Base-by-base conservation (phyloP, 2,888 invertebrate genomes). In the Morpho helenor region DNA sequence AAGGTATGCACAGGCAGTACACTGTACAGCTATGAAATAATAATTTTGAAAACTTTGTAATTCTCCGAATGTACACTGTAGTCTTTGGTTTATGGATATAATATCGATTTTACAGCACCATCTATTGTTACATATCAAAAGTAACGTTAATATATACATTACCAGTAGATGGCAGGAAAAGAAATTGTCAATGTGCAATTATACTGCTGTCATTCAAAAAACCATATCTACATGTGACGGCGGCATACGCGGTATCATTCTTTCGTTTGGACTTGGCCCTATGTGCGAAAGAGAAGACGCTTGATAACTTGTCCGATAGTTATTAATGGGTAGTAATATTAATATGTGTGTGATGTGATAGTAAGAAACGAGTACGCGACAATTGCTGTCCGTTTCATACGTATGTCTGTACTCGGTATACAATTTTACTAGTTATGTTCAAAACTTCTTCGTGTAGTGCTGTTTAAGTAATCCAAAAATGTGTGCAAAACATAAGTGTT, bases 281-380 rank as follows among this genome's bases (percentile, higher is more conserved):
- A 49, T 52, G 78, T 63, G 65, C 54, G 74, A 87, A 66, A 77
- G 85, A 82, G 85, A 85, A 57, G 59, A 31, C 8, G 10, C 48
- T 59, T 48, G 52, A 56, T 54, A 52, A 59, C 44, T 54, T 60
- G 55, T 57, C 58, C 43, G 50, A 56, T 52, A 44, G 50, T 51
- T 47, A 62, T 43, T 59, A 61, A 51, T 59, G 16, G 53, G 51
- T 43, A 47, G 59, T 61, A 43, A 52, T 43, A 50, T 56, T 52
- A 59, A 42, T 47, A 46, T 48, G n/a, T 59, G 51, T 45, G 50
- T 43, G 39, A 45, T 8, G n/a, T 7, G 23, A 43, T 50, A 51
- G 42, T 52, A 42, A 43, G 8, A 45, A 41, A 45, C 42, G 46
- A 43, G 43, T 49, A 54, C 41, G 43, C 48, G 42, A 43, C 48